A percentile compares a stretch with the other conserved stretches of the same genome.
These are phyloP conservation scores for Mus pahari DNA, from an alignment of 2,113 vertebrate genomes.

Conservation along the genomic window DNA sequence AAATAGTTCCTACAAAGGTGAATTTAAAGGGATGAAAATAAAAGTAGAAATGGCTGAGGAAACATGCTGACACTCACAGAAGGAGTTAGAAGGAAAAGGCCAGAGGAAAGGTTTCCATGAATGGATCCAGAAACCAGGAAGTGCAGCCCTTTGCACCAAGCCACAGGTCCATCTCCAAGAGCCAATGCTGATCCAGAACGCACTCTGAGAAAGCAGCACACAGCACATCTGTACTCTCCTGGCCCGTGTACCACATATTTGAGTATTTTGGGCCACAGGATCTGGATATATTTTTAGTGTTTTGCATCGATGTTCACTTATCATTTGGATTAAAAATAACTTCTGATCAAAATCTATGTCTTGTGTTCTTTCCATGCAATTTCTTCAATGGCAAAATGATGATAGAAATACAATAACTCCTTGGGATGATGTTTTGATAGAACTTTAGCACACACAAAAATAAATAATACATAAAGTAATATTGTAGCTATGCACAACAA, in stretches of 20 bases:
- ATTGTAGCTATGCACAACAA: background rate
- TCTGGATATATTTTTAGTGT: background rate
- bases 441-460: background rate
- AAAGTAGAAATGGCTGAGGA: background rate
- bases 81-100: background rate
- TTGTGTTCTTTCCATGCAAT: background rate
- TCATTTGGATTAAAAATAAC: background rate
- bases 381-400: background rate
- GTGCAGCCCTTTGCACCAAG: background rate
- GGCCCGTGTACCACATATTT: background rate
- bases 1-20: background rate
- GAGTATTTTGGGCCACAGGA: background rate
- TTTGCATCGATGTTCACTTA: background rate
- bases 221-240: background rate
- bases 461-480: conserved; percentile 7
- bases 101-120: background rate
- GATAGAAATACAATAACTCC: background rate
- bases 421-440: conserved; percentile 19
- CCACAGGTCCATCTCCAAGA: background rate
- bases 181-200: background rate
- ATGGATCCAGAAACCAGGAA: background rate
- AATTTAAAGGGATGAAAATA: background rate
- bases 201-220: background rate
- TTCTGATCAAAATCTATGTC: background rate
- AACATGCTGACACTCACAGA: background rate